phyloP scores from a whole-genome alignment of 2,888 invertebrate genomes.

The Cacoxenus indagator region DNA sequence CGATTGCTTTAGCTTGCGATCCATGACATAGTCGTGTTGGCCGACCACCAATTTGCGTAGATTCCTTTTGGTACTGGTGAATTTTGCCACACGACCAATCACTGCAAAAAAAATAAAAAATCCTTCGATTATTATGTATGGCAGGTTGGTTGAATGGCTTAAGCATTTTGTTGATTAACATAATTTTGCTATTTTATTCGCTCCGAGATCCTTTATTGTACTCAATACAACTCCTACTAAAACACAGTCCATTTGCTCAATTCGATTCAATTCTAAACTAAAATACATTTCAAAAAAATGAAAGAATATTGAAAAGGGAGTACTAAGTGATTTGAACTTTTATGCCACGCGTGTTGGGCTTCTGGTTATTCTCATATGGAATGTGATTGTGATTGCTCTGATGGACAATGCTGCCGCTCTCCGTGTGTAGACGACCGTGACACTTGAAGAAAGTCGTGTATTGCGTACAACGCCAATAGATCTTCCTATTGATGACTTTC shows the following conservation, averaged over 20 bases:
- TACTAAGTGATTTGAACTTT: too few relatives aligned
- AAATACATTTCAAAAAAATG: too few relatives aligned
- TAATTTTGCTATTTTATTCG: not conserved
- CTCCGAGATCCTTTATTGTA: too few relatives aligned
- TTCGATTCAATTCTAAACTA: too few relatives aligned
- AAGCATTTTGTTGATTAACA: too few relatives aligned
- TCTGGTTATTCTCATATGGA: conserved; percentile 25
- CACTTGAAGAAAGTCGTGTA: conserved; percentile 67
- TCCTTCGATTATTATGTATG: conserved; percentile 23
- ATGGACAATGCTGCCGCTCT: conserved; percentile 57
- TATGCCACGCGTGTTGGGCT: conserved; percentile 36
- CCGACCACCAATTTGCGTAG: conserved; percentile 64
- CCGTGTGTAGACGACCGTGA: conserved; percentile 67
- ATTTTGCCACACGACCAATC: conserved; percentile 43
- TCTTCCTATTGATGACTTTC: conserved; percentile 63
- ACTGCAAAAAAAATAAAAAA: too few relatives aligned
- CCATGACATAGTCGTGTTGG: conserved; percentile 65
- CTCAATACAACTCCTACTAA: too few relatives aligned
- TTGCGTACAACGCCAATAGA: conserved; percentile 70
- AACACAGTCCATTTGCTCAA: too few relatives aligned
- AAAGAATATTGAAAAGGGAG: too few relatives aligned
- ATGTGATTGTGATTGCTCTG: conserved; percentile 64
- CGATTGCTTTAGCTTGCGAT: conserved; percentile 65
- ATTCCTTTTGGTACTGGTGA: conserved; percentile 66
- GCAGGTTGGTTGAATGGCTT: too few relatives aligned